Percentiles rank a stretch among this genome's conserved stretches.
phyloP scores from a whole-genome alignment of 2,888 invertebrate species.

The Automeris io region DNA sequence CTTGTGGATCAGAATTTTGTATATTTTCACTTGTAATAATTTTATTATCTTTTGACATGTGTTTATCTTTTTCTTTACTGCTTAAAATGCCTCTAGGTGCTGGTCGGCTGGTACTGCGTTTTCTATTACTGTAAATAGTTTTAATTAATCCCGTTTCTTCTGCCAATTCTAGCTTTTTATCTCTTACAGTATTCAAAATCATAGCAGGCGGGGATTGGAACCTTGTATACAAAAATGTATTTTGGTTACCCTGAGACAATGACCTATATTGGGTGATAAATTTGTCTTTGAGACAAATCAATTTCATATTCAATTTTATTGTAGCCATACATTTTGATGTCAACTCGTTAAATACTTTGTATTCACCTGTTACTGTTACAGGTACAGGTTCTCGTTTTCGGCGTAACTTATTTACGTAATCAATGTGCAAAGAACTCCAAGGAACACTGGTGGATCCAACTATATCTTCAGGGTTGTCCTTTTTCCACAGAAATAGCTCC shows the following conservation, averaged over 20 bases:
- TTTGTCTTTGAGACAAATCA: slow-evolving; percentile 34
- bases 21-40: not conserved
- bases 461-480: slow-evolving; percentile 24
- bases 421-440: slow-evolving; percentile 39
- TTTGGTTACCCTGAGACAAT: slow-evolving; percentile 16
- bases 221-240: slow-evolving; percentile 15
- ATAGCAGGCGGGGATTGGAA: slow-evolving; percentile 16
- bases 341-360: slow-evolving; percentile 44
- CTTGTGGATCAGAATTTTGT: not conserved
- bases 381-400: slow-evolving; percentile 19
- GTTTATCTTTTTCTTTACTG: slow-evolving; percentile 5
- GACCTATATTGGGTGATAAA: slow-evolving; percentile 18
- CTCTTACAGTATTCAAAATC: slow-evolving; percentile 14
- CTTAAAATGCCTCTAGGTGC: not conserved
- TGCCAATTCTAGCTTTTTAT: slow-evolving; percentile 8
- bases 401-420: slow-evolving; percentile 36
- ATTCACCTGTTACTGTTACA: slow-evolving; percentile 25
- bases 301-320: slow-evolving; percentile 40
- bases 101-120: slow-evolving; percentile 12
- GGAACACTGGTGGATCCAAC: slow-evolving; percentile 43
- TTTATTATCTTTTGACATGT: slow-evolving; percentile 9
- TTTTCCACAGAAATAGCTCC: slow-evolving; percentile 41
- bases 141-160: slow-evolving; percentile 29
- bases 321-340: slow-evolving; percentile 44
- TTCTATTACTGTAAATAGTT: slow-evolving; percentile 29